Percentiles rank a stretch among this genome's conserved stretches.
These are phyloP conservation scores for Myodes glareolus DNA, from an alignment of 2,113 vertebrate species.

Conservation along the genomic window DNA sequence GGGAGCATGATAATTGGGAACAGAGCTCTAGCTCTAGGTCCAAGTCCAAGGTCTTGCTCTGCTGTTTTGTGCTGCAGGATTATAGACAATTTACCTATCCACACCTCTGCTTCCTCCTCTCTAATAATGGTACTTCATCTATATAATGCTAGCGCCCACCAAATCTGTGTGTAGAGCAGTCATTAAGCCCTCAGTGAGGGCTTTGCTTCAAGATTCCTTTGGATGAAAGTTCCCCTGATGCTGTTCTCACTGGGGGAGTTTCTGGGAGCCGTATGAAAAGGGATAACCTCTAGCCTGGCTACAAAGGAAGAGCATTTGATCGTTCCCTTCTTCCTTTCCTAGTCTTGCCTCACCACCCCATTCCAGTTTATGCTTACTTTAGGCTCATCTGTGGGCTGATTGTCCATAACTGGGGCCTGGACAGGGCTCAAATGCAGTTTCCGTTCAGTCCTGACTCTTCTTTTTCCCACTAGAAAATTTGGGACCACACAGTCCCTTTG, in stretches of 20 bases:
- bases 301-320: neutral
- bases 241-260: neutral
- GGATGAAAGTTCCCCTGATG: neutral
- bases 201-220: neutral
- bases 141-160: neutral
- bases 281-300: neutral
- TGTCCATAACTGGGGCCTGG: neutral
- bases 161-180: neutral
- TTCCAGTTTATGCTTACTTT: neutral
- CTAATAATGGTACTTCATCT: neutral
- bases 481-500: neutral
- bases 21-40: neutral
- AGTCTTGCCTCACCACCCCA: no score
- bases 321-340: accelerated
- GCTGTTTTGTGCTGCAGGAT: neutral
- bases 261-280: neutral
- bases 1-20: neutral
- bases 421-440: neutral
- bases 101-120: neutral
- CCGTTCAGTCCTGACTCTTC: neutral
- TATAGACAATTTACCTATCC: neutral
- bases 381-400: neutral
- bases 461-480: neutral
- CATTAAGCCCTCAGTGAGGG: neutral
- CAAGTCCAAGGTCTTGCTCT: neutral